These are phyloP conservation scores for Porites rus DNA, from an alignment of 92 coral and sea anemone genomes.

Conservation along the genomic window DNA sequence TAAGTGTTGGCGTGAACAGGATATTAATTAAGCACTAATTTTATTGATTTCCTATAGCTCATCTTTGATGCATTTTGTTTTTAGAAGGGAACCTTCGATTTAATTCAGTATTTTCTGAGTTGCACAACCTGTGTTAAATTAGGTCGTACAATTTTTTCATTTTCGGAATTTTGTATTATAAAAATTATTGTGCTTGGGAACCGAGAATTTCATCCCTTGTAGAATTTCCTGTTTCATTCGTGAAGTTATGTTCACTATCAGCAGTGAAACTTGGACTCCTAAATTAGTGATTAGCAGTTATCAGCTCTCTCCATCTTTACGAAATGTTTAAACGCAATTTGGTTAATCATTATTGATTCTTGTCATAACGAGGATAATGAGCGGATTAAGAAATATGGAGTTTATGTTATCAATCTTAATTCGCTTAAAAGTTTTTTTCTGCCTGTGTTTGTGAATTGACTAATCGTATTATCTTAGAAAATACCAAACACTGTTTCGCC, in stretches of 20 bases:
- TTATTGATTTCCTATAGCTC: background rate
- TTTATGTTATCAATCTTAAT: conserved; percentile 48
- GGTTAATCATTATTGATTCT: conserved; percentile 36
- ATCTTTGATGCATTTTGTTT: background rate
- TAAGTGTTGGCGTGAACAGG: background rate
- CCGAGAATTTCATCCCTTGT: background rate
- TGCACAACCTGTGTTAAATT: background rate
- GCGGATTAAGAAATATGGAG: conserved; percentile 40
- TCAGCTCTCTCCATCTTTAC: conserved; percentile 30
- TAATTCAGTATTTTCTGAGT: conserved; percentile 5
- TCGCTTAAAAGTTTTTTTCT: background rate
- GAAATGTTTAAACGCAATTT: conserved; percentile 27
- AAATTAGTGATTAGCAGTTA: conserved; percentile 21
- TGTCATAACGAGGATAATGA: conserved; percentile 31
- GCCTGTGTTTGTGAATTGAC: conserved; percentile 22
- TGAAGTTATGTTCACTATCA: conserved; percentile 36
- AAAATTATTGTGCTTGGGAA: background rate
- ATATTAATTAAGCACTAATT: background rate
- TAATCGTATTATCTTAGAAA: conserved; percentile 35
- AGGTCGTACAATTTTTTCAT: background rate
- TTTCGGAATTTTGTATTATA: background rate
- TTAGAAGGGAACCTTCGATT: background rate
- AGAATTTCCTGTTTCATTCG: background rate
- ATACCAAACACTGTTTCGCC: conserved; percentile 12
- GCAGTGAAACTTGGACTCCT: background rate